Evolutionary conservation across 2,113 vertebrate species (phyloP).

Genomic region (Noctilio leporinus): DNA sequence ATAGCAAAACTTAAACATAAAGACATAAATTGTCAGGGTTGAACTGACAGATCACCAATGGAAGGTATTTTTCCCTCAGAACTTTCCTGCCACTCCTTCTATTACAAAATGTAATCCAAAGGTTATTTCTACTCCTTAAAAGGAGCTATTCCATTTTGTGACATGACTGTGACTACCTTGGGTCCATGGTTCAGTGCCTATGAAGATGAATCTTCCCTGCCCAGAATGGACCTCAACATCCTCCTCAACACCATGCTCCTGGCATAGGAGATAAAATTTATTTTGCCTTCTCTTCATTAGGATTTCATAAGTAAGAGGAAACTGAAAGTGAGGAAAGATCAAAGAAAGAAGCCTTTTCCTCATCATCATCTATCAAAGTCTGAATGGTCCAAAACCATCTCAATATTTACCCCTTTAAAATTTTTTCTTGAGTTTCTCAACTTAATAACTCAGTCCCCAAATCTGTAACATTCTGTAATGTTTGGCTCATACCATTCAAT

Average conservation of each 20-base stretch:
- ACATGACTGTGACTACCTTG: background rate
- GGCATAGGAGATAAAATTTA: background rate
- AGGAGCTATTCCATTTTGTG: background rate
- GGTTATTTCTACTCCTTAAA: background rate
- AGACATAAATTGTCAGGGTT: background rate
- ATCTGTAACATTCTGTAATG: background rate
- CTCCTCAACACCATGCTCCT: background rate
- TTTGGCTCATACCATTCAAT: background rate
- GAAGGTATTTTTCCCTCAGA: background rate
- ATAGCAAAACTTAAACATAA: background rate
- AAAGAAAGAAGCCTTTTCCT: background rate
- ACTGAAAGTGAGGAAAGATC: background rate
- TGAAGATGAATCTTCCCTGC: background rate
- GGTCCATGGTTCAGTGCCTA: background rate
- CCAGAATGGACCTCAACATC: background rate
- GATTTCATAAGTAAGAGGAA: background rate
- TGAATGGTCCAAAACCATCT: background rate
- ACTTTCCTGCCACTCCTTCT: background rate
- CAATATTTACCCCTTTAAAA: background rate
- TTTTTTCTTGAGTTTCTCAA: background rate
- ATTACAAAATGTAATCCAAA: background rate
- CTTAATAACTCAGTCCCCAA: background rate
- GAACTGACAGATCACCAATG: background rate
- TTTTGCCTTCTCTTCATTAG: background rate
- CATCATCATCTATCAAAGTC: background rate